Base-by-base conservation (phyloP, 2,888 invertebrate species). In the Nymphalis urticae region DNA sequence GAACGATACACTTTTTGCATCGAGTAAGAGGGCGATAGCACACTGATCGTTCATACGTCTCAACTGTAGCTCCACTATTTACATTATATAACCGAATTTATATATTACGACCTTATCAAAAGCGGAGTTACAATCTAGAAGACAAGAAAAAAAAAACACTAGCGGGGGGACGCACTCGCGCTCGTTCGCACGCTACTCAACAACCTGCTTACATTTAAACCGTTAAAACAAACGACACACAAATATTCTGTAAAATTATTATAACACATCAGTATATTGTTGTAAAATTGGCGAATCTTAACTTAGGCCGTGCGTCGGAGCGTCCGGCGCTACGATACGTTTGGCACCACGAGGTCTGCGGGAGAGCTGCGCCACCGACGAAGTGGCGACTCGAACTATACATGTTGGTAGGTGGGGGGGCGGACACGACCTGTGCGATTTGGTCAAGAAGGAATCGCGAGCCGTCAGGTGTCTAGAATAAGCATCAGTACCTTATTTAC, bases 191-290 rank as follows among this genome's bases (percentile, higher is more conserved):
- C 66, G 66, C 66, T 62, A 48, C 62, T 56, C 56, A 50, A 62
- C 62, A 56, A 62, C 21, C 62, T 56, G 62, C 67, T 71, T 66
- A 66, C 54, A 66, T 19, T 58, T 69, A 68, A 64, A 67, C 48
- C 66, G 62, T 64, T 53, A 64, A 69, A 66, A 64, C 72, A 64
- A 69, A 72, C 68, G 59, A 63, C 70, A 70, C 72, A 67, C 72
- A 65, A 67, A 68, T 64, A 68, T 72, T 48, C 58, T 67, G 68
- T 70, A 70, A 64, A 68, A 71, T 69, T 48, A 71, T 69, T 48
- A 68, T 66, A 64, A 70, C 64, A 58, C 69, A 62, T 59, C 47
- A 48, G 53, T 64, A 69, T 56, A 70, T 66, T 61, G 51, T 70
- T 54, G 50, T 54, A 64, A 65, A 72, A 68, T 72, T 70, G 68